Evolutionary conservation across 1,140 invertebrate species (phyloP).

Genomic region (Pissodes strobi): DNA sequence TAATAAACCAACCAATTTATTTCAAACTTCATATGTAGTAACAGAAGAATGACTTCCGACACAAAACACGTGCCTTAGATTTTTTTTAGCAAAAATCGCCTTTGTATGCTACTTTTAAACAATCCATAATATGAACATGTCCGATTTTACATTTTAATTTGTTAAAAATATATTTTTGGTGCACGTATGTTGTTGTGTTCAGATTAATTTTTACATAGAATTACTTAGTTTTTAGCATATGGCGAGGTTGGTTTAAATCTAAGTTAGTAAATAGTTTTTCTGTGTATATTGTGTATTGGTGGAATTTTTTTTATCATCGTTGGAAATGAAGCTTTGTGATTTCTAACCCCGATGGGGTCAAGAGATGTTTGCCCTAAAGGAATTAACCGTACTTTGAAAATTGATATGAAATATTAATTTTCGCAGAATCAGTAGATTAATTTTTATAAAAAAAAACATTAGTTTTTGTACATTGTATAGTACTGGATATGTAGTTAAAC

Average conservation of each 20-base stretch:
- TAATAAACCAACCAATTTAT: no score
- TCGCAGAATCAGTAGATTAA: conserved; percentile 39
- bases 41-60: no score
- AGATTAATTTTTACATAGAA: neutral
- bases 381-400: conserved; percentile 29
- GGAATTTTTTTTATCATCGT: conserved; percentile 28
- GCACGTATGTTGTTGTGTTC: neutral
- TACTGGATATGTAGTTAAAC: conserved; percentile 24
- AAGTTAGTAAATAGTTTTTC: conserved; percentile 34
- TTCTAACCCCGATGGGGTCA: conserved; percentile 17
- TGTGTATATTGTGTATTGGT: conserved; percentile 31
- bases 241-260: conserved; percentile 37
- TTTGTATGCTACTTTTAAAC: no score
- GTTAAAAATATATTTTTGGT: neutral
- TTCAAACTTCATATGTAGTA: no score
- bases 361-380: neutral
- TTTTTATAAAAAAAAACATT: conserved; percentile 51
- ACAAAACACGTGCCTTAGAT: no score
- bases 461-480: conserved; percentile 57
- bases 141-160: no score
- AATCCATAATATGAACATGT: no score
- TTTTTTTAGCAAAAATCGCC: no score
- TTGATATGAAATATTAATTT: conserved; percentile 30
- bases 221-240: conserved; percentile 2
- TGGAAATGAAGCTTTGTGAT: conserved; percentile 41